phyloP scores from a whole-genome alignment of 2,888 invertebrate species.

The Eupithecia tripunctaria region DNA sequence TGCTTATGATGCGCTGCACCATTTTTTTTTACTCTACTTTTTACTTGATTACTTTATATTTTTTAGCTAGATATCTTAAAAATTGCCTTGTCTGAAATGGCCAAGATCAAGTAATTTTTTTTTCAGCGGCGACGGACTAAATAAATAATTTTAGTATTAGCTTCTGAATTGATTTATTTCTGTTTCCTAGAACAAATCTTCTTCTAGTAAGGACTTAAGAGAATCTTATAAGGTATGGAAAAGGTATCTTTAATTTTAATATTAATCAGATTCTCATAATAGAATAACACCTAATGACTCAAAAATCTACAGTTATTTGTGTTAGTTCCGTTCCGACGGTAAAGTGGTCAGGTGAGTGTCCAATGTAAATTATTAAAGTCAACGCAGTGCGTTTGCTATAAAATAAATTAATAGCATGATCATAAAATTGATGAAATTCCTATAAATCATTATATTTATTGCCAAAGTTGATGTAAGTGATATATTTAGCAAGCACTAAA shows the following conservation, averaged over 20 bases:
- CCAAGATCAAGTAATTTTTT: not conserved
- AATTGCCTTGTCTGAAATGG: not conserved
- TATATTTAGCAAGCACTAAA: not conserved
- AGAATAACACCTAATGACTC: not conserved
- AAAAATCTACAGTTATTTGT: not conserved
- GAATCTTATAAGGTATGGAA: not conserved
- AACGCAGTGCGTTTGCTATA: not conserved
- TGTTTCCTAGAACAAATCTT: not conserved
- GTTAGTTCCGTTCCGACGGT: not conserved
- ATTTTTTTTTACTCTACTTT: too few species aligned
- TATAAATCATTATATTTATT: slow-evolving; percentile 1
- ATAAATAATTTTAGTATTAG: not conserved
- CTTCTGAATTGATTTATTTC: not conserved
- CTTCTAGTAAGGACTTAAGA: not conserved
- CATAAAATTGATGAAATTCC: not conserved
- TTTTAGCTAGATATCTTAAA: not conserved
- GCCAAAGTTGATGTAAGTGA: slow-evolving; percentile 1
- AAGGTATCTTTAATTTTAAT: not conserved
- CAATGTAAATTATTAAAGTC: not conserved
- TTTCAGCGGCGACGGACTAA: not conserved
- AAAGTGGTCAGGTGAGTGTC: not conserved
- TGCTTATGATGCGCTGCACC: too few species aligned
- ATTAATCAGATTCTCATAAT: not conserved
- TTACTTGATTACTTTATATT: not conserved
- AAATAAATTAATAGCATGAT: not conserved